These are phyloP conservation scores for Drosophila teissieri DNA, from an alignment of 1,140 invertebrate genomes.

Conservation along the genomic window DNA sequence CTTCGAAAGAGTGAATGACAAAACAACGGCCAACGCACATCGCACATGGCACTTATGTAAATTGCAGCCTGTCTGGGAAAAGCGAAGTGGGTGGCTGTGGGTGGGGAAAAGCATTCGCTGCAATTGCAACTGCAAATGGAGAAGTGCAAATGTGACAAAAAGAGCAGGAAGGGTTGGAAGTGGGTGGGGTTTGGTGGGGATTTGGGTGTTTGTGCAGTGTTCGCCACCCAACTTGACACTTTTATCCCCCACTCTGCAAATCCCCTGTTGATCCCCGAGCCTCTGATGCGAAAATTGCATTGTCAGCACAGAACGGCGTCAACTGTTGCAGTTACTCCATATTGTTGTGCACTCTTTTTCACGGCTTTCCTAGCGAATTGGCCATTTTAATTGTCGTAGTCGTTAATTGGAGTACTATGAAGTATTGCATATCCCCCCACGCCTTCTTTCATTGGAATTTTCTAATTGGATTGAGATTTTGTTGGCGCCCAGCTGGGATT, in stretches of 20 bases:
- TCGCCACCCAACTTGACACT: slow-evolving; percentile 12
- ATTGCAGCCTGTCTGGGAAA: slow-evolving; percentile 35
- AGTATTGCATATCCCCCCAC: neutral
- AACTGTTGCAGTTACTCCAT: slow-evolving; percentile 51
- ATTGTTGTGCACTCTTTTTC: slow-evolving; percentile 32
- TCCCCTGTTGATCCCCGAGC: slow-evolving; percentile 6
- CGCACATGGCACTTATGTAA: slow-evolving; percentile 55
- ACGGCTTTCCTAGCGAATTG: slow-evolving; percentile 34
- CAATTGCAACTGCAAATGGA: slow-evolving; percentile 39
- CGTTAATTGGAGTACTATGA: slow-evolving; percentile 42
- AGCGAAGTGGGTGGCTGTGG: slow-evolving; percentile 3
- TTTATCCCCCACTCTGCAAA: neutral
- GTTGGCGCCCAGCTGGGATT: slow-evolving; percentile 19
- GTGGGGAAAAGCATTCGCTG: neutral
- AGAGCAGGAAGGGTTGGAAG: neutral
- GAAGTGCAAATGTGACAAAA: slow-evolving; percentile 39
- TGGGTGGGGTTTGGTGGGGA: neutral
- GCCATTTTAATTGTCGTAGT: slow-evolving; percentile 34
- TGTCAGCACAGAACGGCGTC: slow-evolving; percentile 55
- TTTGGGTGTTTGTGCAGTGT: slow-evolving; percentile 10
- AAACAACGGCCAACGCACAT: slow-evolving; percentile 44
- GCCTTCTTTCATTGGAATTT: neutral
- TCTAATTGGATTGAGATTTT: slow-evolving; percentile 51
- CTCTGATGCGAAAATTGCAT: slow-evolving; percentile 65
- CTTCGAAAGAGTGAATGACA: slow-evolving; percentile 29